Percentiles rank a stretch among this genome's conserved stretches.
These are phyloP conservation scores for Apantesis nais DNA, from an alignment of 2,888 invertebrate species.

Conservation along the genomic window DNA sequence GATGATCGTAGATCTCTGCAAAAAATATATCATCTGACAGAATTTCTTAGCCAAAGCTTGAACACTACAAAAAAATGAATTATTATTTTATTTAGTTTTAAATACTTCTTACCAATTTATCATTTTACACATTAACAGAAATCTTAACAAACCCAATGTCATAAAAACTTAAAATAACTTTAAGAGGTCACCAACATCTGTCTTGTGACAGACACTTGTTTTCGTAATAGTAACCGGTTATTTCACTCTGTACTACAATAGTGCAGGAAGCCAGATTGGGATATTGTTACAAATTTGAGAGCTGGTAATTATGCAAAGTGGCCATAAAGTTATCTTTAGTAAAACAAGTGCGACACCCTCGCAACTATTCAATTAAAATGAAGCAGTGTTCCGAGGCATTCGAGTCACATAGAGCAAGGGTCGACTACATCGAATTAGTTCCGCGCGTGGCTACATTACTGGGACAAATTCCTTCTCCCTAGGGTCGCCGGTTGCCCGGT, in stretches of 20 bases:
- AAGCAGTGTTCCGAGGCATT: conserved; percentile 76
- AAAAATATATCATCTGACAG: neutral
- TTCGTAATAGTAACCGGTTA: conserved; percentile 45
- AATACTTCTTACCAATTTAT: neutral
- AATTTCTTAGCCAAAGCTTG: neutral
- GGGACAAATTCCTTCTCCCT: conserved; percentile 80
- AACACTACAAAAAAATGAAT: neutral
- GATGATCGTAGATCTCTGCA: neutral
- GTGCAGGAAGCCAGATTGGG: conserved; percentile 77
- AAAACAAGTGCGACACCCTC: conserved; percentile 76
- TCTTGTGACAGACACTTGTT: neutral
- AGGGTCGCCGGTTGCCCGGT: conserved; percentile 54
- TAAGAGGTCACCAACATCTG: neutral
- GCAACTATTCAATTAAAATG: conserved; percentile 85
- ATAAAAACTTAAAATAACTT: neutral
- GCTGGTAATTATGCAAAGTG: conserved; percentile 81
- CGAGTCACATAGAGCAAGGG: conserved; percentile 81
- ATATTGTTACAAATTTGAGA: conserved; percentile 80
- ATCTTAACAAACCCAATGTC: neutral
- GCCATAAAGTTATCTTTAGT: conserved; percentile 81
- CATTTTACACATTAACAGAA: neutral
- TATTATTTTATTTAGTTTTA: neutral
- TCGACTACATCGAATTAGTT: conserved; percentile 79
- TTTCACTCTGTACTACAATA: conserved; percentile 35
- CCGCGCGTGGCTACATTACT: conserved; percentile 84